A percentile compares a stretch with the other conserved stretches of the same genome.
Conservation (phyloP, 2,888 invertebrate species). For the Latrodectus hesperus region DNA sequence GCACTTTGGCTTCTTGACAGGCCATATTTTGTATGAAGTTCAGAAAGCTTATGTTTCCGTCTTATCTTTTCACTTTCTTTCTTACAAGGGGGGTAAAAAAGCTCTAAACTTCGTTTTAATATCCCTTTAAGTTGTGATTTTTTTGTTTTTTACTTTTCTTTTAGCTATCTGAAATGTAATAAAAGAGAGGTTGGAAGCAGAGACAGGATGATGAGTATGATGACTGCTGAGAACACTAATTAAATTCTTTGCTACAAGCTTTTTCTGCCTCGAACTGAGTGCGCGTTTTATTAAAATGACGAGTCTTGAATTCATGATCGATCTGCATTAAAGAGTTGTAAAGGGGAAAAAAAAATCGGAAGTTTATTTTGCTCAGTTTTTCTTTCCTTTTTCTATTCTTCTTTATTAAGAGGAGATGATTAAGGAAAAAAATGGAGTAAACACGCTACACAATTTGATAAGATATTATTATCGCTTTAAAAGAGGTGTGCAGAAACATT, state of each 20-base stretch:
- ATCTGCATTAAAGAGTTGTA: constrained; percentile 39
- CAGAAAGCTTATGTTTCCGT: constrained; percentile 61
- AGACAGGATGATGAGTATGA: constrained; percentile 33
- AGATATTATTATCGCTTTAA: no score
- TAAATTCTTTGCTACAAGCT: constrained; percentile 14
- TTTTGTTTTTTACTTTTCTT: constrained; percentile 48
- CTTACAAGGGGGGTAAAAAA: constrained; percentile 32
- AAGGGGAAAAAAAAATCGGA: constrained; percentile 15
- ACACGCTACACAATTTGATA: no score
- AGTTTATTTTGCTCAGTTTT: no score
- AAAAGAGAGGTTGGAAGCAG: constrained; percentile 29
- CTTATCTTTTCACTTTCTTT: constrained; percentile 19
- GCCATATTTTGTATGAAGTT: constrained; percentile 60
- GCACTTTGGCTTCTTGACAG: constrained; percentile 56
- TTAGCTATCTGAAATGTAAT: constrained; percentile 53
- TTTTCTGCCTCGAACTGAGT: neutral
- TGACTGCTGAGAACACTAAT: neutral
- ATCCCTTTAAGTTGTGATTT: constrained; percentile 40
- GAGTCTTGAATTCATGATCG: constrained; percentile 42
- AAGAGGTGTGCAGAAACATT: no score
- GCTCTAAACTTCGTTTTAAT: constrained; percentile 60
- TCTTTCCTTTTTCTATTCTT: neutral
- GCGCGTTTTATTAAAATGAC: constrained; percentile 31
- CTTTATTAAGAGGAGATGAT: neutral
- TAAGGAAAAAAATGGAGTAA: constrained; percentile 1